Evolutionary conservation across 2,113 vertebrate genomes (phyloP).

Genomic region (Centropus unirufus): DNA sequence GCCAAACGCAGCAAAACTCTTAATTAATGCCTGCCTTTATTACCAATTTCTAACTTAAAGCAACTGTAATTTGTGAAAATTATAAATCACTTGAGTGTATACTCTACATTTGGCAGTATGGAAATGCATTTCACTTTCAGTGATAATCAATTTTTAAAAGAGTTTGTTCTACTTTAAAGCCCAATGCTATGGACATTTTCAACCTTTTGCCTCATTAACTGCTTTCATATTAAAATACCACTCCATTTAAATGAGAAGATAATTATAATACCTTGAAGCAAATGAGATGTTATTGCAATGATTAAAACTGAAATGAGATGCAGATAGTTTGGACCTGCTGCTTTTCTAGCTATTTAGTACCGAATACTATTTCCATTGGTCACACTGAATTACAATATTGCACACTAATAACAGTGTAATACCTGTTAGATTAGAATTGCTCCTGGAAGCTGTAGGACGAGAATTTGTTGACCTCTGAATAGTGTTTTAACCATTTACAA

Average conservation of each 20-base stretch:
- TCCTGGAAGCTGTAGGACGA: not conserved
- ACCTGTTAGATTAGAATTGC: conserved; percentile 31
- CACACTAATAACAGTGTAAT: conserved; percentile 57
- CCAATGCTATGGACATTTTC: conserved; percentile 67
- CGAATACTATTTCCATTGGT: conserved; percentile 61
- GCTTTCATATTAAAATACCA: conserved; percentile 77
- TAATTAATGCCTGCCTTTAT: conserved; percentile 56
- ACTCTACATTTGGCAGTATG: conserved; percentile 35
- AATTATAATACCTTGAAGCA: conserved; percentile 79
- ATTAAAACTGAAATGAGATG: conserved; percentile 78
- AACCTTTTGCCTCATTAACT: conserved; percentile 77
- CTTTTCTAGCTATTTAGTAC: conserved; percentile 60
- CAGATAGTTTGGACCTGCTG: conserved; percentile 70
- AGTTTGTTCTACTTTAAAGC: conserved; percentile 73
- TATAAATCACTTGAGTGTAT: conserved; percentile 45
- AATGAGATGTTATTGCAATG: conserved; percentile 80
- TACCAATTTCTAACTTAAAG: conserved; percentile 53
- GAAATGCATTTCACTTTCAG: conserved; percentile 49
- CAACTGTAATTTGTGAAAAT: conserved; percentile 40
- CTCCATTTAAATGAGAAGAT: conserved; percentile 77
- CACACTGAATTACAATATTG: conserved; percentile 56
- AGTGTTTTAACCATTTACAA: conserved; percentile 2
- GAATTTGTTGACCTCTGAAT: conserved; percentile 43
- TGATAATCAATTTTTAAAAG: conserved; percentile 64
- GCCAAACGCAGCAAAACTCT: conserved; percentile 8